A percentile compares a stretch with the other conserved stretches of the same genome.
These are phyloP conservation scores for Lamellibrachia satsuma DNA, from an alignment of 2,888 invertebrate genomes.

Conservation along the genomic window DNA sequence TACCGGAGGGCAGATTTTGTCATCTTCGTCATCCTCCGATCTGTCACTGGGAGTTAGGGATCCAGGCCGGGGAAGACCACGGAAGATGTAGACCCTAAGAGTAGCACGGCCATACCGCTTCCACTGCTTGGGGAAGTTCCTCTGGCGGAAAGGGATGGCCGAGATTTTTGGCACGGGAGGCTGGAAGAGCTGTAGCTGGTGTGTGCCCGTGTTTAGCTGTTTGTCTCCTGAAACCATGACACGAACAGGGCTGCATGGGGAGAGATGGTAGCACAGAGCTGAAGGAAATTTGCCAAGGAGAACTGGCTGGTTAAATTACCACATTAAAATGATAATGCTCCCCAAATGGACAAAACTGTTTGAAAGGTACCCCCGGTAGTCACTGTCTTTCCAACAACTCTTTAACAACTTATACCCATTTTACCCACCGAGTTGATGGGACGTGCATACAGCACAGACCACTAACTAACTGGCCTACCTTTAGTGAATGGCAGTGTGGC, in stretches of 20 bases:
- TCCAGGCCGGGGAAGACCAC: slow-evolving; percentile 57
- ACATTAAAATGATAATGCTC: background rate
- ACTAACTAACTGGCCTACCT: background rate
- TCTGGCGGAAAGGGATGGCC: slow-evolving; percentile 49
- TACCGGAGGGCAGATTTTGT: background rate
- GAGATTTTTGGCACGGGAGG: slow-evolving; percentile 57
- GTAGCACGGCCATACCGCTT: slow-evolving; percentile 46
- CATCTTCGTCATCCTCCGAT: slow-evolving; percentile 57
- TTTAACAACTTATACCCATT: no score
- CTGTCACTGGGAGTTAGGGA: slow-evolving; percentile 61
- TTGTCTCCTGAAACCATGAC: background rate
- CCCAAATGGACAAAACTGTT: no score
- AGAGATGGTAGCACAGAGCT: background rate
- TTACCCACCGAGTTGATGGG: no score
- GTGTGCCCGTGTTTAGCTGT: slow-evolving; percentile 54
- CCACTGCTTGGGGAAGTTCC: slow-evolving; percentile 43
- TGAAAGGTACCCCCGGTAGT: no score
- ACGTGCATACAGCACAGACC: no score
- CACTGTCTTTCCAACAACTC: no score
- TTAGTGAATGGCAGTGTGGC: slow-evolving; percentile 46
- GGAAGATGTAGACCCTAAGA: slow-evolving; percentile 56
- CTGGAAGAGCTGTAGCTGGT: slow-evolving; percentile 52
- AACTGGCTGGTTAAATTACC: background rate
- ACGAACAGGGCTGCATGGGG: background rate
- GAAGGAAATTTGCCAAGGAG: background rate